Evolutionary conservation across 1,140 invertebrate genomes (phyloP), one percentile per base, ranked within the genome.

Genomic region (Magallana ariakensis): DNA sequence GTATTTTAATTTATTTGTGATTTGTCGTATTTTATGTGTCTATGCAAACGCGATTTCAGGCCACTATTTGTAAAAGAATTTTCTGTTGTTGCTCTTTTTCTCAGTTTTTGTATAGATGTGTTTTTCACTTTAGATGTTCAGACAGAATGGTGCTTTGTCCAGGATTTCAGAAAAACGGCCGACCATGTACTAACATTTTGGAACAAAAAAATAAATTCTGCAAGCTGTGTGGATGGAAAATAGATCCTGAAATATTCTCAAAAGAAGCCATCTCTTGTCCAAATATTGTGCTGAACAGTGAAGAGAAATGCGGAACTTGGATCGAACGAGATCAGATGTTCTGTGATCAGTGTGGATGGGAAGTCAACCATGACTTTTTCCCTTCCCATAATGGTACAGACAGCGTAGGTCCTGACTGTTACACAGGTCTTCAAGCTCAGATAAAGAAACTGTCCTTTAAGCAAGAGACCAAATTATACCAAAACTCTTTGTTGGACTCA

Each of bases 261-360:
- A 82, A 55, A 53, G 54, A n/a, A 9, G 80, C 80, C 16, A 82
- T 82, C 10, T 82, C 80, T 82, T 82, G 80, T 55, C 80, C 80
- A 1, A 82, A 82, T 16, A 54, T 55, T 10, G 10, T n/a, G 10
- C 46, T 55, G 54, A 82, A 9, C 54, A 19, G n/a, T 22, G 19
- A 56, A 10, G 80, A 56, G 80, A 53, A 82, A 16, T 82, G 80
- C 16, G 80, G 80, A 82, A 82, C 80, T n/a, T 82, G 80, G 80
- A 82, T 82, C n/a, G 80, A 82, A 16, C 53, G 19, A 56, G 80
- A 22, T 53, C 80, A 82, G 55, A 56, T 56, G 19, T 82, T 82
- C 54, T 82, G 80, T 55, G 80, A 82, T 53, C 80, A 82, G n/a
- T 82, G 80, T 82, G 80, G 80, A 82, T 82, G 80, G 80, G 80